phyloP scores from a whole-genome alignment of 2,888 invertebrate species.

The Luperina nickerlii region DNA sequence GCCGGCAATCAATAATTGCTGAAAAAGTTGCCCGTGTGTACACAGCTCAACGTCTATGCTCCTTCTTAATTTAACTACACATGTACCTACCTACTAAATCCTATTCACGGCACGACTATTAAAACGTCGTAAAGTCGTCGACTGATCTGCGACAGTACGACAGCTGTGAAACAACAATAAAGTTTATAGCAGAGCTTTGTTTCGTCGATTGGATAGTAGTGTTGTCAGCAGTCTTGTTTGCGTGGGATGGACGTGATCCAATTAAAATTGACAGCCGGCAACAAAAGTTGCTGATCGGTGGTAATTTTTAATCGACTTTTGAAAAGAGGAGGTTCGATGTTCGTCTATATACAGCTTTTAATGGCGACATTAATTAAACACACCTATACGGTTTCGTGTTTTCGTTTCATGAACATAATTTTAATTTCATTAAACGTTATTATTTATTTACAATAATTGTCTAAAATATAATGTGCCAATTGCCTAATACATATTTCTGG shows the following conservation, averaged over 20 bases:
- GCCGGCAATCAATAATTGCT: background rate
- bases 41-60: background rate
- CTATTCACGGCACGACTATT: constrained; percentile 48
- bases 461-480: too few relatives aligned
- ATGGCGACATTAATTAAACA: too few relatives aligned
- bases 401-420: too few relatives aligned
- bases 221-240: constrained; percentile 21
- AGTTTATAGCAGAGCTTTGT: constrained; percentile 50
- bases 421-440: too few relatives aligned
- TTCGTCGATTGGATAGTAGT: constrained; percentile 25
- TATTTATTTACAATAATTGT: too few relatives aligned
- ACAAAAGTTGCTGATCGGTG: background rate
- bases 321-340: background rate
- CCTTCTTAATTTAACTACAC: constrained; percentile 39
- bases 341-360: too few relatives aligned
- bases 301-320: background rate
- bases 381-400: too few relatives aligned
- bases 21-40: background rate
- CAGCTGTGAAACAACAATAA: constrained; percentile 60
- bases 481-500: too few relatives aligned
- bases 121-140: constrained; percentile 52
- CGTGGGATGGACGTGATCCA: constrained; percentile 3
- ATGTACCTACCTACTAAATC: constrained; percentile 45
- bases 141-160: constrained; percentile 53
- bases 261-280: constrained; percentile 10